Evolutionary conservation across 2,888 invertebrate genomes (phyloP), one percentile per base, ranked within the genome.

Genomic region (Scaptomyza polygonia): DNA sequence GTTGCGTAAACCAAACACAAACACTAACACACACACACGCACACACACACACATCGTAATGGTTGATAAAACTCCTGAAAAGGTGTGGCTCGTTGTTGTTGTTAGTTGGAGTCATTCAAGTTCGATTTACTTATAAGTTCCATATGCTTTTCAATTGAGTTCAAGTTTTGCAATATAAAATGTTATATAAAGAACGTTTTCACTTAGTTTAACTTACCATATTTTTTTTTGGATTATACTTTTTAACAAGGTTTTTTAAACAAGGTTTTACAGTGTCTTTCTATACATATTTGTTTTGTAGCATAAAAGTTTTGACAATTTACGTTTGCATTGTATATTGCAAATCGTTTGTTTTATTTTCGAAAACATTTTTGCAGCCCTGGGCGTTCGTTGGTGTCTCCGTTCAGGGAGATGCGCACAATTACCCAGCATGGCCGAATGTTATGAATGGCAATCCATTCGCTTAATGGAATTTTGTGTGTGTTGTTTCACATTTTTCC

Each of bases 361-460:
- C 6, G 7, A 11, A 11, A 14, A 14, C 14, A 34, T 36, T 48
- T 51, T 27, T n/a, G 9, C 36, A 48, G 55, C 36, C 49, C 55
- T 55, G 36, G 55, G 36, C 18, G n/a, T 7, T 36, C n/a, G 34
- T 36, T 39, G 27, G 14, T 25, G 16, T n/a, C 14, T 6, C 18
- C 54, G 43, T 11, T 44, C 27, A 51, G 51, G 59, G 32, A 57
- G 51, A 62, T 29, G 43, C 16, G 25, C 30, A 62, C 45, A 45
- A 7, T 49, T 27, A 40, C 39, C 48, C 32, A 53, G 30, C 34
- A 21, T 53, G 30, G 62, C 63, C 67, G 77, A 79, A 78, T 75
- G 75, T 81, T 87, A 80, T 86, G 85, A 86, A 88, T 85, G 78
- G 76, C 74, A 77, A 86, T 72, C 77, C 80, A 79, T 87, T 80